Base-by-base conservation (phyloP, 2,888 invertebrate genomes). In the Seira ritae region DNA sequence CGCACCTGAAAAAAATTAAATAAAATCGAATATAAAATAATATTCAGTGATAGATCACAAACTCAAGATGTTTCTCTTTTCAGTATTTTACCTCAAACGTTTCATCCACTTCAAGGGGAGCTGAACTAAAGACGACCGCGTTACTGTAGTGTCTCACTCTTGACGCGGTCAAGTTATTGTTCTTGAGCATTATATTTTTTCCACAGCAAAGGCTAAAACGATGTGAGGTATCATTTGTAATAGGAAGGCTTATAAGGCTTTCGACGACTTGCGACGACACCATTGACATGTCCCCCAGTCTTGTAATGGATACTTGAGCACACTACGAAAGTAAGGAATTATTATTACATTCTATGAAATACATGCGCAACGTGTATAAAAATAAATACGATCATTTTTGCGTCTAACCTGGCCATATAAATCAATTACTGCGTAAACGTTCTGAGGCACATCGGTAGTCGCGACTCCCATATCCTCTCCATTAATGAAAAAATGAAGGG, bases 351-450 rank as follows among this genome's bases (percentile, higher is more conserved):
- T 46, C 60, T 19, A 8, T n/a, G 55, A 55, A 42, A 42, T 42
- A 42, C 12, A 42, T 42, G 6, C 12, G 42, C 42, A 8, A 42
- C 42, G 6, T 42, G 42, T 8, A 4, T 24, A 66, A 66, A 8
- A 22, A 12, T 15, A 66, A 66, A 17, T 17, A 15, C 15, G 6
- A 62, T 6, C 19, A 15, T 19, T 19, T 60, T 19, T 12, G 12
- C 3, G 1, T 17, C 15, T 42, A 37, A 81, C 81, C 67, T 81
- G 81, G 31, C 88, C 88, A 68, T 88, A 88, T 73, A 98, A 92
- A 92, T 98, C 98, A 71, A 98, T 94, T n/a, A 98, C 97, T 1
- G 97, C 97, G 92, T 96, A 98, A 76, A 98, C 94, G 91, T 95
- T 89, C 50, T 93, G 92, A 84, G 95, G 95, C 1, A 95, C 93